A percentile compares a stretch with the other conserved stretches of the same genome.
Evolutionary conservation across 1,140 invertebrate genomes (phyloP).

Genomic region (Drosophila trapezifrons): DNA sequence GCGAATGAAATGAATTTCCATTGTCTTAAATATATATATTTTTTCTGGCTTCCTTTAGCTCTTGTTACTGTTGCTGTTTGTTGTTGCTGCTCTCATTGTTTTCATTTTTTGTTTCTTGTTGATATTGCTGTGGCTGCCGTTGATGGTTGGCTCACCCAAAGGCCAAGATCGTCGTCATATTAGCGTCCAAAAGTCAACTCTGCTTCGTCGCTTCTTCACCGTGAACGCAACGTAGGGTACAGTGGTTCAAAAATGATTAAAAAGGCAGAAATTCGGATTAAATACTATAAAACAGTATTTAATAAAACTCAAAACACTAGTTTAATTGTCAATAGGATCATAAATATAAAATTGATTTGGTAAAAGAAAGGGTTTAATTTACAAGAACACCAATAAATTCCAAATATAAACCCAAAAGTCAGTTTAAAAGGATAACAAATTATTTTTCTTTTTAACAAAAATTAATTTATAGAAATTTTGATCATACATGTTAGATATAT

Average conservation of each 20-base stretch:
- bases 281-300: neutral
- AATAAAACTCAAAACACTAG: neutral
- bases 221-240: constrained; percentile 16
- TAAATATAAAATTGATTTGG: too few species aligned
- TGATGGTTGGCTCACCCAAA: constrained; percentile 64
- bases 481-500: too few species aligned
- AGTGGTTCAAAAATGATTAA: constrained; percentile 1
- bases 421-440: too few species aligned
- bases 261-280: neutral
- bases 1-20: constrained; percentile 75
- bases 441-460: too few species aligned
- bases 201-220: constrained; percentile 61
- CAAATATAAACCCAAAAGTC: too few species aligned
- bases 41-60: constrained; percentile 57
- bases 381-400: too few species aligned
- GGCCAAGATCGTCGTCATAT: constrained; percentile 82
- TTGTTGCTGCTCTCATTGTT: constrained; percentile 34
- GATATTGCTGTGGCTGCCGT: constrained; percentile 38
- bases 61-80: constrained; percentile 42
- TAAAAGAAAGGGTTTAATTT: too few species aligned
- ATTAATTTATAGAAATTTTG: too few species aligned
- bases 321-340: too few species aligned
- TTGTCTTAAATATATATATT: constrained; percentile 60
- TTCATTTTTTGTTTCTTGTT: constrained; percentile 21
- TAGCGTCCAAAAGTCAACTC: constrained; percentile 78